A percentile compares a stretch with the other conserved stretches of the same genome.
Conservation (phyloP, 2,113 vertebrate species). For the Heptranchias perlo region DNA sequence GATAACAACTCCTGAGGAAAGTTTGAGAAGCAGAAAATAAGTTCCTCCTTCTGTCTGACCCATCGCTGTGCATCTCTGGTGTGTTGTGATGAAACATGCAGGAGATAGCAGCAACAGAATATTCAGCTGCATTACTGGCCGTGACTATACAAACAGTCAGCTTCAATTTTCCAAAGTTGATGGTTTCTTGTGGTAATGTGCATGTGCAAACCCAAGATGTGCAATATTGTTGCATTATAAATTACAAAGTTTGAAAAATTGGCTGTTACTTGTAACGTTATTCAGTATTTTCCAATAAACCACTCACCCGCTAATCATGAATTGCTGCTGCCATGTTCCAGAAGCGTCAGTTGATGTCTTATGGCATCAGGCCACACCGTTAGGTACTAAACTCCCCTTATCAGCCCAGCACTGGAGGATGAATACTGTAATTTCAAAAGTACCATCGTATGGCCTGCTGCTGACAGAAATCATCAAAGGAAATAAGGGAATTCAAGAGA, state of each 20-base stretch:
- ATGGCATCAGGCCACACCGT: neutral
- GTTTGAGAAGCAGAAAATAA: neutral
- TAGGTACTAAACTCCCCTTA: neutral
- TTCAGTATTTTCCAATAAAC: neutral
- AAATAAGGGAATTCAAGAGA: neutral
- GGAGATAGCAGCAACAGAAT: neutral
- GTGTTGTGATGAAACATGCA: neutral
- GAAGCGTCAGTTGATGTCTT: neutral
- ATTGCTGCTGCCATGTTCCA: neutral
- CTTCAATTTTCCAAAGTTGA: neutral
- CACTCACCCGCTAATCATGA: neutral
- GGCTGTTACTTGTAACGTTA: neutral
- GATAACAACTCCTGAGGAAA: neutral
- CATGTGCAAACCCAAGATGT: neutral
- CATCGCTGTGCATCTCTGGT: neutral
- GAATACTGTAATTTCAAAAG: neutral
- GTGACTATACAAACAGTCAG: neutral
- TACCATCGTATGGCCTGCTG: neutral
- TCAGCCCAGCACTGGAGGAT: neutral
- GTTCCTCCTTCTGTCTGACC: neutral
- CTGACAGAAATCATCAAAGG: slow-evolving; percentile 20
- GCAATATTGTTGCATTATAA: neutral
- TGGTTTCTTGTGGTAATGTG: neutral
- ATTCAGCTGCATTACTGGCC: neutral
- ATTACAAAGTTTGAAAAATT: neutral